These are phyloP conservation scores for Myrmecobius fasciatus DNA, from an alignment of 2,113 vertebrate genomes.

Conservation along the genomic window DNA sequence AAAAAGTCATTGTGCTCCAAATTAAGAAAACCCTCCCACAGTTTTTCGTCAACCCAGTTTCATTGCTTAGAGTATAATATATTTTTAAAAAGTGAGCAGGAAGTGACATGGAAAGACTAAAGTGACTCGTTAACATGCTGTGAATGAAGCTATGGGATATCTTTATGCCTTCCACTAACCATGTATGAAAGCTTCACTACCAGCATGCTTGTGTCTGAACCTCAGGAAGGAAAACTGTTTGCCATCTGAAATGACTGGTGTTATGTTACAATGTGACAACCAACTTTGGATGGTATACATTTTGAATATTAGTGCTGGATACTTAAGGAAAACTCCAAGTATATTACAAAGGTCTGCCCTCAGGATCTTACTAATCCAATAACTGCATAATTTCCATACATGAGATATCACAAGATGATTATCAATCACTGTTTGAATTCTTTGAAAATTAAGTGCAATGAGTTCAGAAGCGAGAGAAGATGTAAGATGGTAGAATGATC, in stretches of 20 bases:
- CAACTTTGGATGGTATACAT: neutral
- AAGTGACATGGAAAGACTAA: neutral
- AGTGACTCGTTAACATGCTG: neutral
- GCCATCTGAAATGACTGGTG: neutral
- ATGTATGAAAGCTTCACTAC: neutral
- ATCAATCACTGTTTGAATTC: neutral
- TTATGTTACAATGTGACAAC: neutral
- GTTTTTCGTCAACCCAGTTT: conserved; percentile 24
- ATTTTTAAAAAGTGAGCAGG: neutral
- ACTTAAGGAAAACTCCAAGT: neutral
- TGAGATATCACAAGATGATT: neutral
- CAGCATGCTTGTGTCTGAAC: neutral
- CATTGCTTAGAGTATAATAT: neutral
- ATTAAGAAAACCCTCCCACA: neutral
- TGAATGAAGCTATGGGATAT: neutral
- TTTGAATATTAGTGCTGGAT: neutral
- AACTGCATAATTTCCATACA: neutral
- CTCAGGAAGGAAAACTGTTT: neutral
- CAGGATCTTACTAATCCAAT: neutral
- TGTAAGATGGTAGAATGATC: neutral
- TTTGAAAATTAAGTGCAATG: neutral
- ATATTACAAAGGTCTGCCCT: neutral
- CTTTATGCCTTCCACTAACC: neutral
- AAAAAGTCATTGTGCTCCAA: neutral
- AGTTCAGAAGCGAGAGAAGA: neutral